Evolutionary conservation across 2,113 vertebrate species (phyloP), one percentile per base, ranked within the genome.

Genomic region (Pachyramphus minor): DNA sequence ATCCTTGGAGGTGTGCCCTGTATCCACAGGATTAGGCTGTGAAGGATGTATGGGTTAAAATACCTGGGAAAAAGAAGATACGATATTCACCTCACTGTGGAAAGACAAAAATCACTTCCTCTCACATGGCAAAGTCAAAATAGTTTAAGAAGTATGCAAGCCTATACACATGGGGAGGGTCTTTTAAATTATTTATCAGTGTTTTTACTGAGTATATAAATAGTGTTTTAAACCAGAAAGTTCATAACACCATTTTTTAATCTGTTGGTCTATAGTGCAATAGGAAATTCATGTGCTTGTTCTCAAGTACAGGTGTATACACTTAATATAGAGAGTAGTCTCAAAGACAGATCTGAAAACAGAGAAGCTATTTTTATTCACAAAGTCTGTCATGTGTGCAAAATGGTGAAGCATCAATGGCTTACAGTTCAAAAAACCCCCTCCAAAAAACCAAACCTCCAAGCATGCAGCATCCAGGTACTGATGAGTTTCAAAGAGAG

Each of bases 311-410:
- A 96, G 66, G 73, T 92, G 76, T 75, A 56, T 39, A 18, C 8
- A 5, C 25, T 88, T 77, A 17, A 42, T 75, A 52, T 4, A 81
- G 44, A 14, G 39, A 68, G 19, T 11, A 66, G 64, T 76, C 17
- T 31, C 44, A 79, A 84, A 75, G 24, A 45, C 4, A 64, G 55
- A 80, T 81, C 53, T 5, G 53, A 93, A 84, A 89, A 55, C 52
- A 56, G 39, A 37, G 28, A 49, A 50, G 8, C 13, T 96, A 59
- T 83, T 96, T 87, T 79, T 88, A 52, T 92, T 63, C n/a, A 5
- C 55, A 59, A 73, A 75, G 6, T 12, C 41, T 72, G 60, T 77
- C 52, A n/a, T 52, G 62, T 3, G 1, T 93, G 92, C 73, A 84
- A 86, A 84, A 67, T 21, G 9, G 49, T 89, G 69, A 79, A 67